Conservation (phyloP, 2,797 vertebrate species). For the Gadopsis marmoratus region DNA sequence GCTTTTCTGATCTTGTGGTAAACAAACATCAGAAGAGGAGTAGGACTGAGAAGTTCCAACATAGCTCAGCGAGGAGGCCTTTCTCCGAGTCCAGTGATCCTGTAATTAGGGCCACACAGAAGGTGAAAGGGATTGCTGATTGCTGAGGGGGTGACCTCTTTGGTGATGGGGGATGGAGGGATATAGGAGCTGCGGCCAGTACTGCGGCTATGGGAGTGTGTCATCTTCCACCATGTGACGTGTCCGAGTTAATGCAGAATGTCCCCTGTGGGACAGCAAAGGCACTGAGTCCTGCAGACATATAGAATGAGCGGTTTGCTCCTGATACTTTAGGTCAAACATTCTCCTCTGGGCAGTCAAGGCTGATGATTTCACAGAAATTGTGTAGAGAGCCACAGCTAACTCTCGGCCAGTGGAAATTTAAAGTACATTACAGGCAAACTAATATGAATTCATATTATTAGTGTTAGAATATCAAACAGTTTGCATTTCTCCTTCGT, state of each 20-base stretch:
- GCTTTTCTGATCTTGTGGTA: slow-evolving; percentile 29
- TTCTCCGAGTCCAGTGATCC: slow-evolving; percentile 55
- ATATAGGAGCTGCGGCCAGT: slow-evolving; percentile 36
- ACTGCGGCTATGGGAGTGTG: slow-evolving; percentile 51
- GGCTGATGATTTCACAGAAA: slow-evolving; percentile 63
- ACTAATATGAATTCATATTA: background rate
- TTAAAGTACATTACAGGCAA: background rate
- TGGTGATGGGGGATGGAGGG: slow-evolving; percentile 31
- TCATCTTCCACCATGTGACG: slow-evolving; percentile 68
- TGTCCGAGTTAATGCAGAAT: slow-evolving; percentile 64
- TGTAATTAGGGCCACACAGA: slow-evolving; percentile 72
- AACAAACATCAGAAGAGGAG: slow-evolving; percentile 44
- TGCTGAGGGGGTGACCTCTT: slow-evolving; percentile 50
- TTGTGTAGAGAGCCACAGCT: slow-evolving; percentile 48
- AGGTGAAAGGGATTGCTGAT: slow-evolving; percentile 73
- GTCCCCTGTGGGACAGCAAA: slow-evolving; percentile 40
- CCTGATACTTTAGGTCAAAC: slow-evolving; percentile 64
- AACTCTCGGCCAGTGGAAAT: slow-evolving; percentile 1
- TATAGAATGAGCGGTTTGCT: slow-evolving; percentile 55
- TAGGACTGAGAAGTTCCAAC: slow-evolving; percentile 8
- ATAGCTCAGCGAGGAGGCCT: slow-evolving; percentile 38
- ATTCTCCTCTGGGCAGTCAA: slow-evolving; percentile 40
- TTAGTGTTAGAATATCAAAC: background rate
- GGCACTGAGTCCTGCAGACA: slow-evolving; percentile 35
- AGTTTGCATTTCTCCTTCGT: background rate